Base-by-base conservation (phyloP, 2,888 invertebrate species). In the Rhyacophila evoluta region DNA sequence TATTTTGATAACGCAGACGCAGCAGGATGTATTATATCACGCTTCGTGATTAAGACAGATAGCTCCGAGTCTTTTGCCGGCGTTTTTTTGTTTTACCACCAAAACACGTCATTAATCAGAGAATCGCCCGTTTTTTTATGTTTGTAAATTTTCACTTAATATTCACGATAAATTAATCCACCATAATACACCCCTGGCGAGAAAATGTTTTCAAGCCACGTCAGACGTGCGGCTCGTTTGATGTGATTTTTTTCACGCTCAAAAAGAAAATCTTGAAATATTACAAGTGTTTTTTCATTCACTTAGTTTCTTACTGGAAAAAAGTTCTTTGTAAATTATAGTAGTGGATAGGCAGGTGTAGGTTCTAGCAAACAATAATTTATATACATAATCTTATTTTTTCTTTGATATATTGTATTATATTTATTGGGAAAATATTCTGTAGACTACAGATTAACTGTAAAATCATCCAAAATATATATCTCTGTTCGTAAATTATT, bases 41-140 rank as follows among this genome's bases (percentile, higher is more conserved):
- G 10, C 8, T 25, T 69, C 72, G 33, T 77, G 77, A 77, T 77
- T 77, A 77, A 77, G 77, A 77, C 77, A 77, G 77, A 77, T 77
- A 77, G 77, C 77, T 39, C 15, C 25, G 68, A 68, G 72, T 70
- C 69, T n/a, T 76, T 71, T 55, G 33, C 41, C 67, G 36, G 33
- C 55, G n/a, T n/a, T 55, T 55, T 55, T 33, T 55, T 55, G 55
- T 55, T 55, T 72, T 72, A 41, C 29, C 55, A 25, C 75, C 39
- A 68, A 75, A 69, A 69, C 67, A 68, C 25, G 33, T 72, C 77
- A 77, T 77, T 77, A 77, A 77, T 77, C 77, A 77, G 69, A 15
- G 39, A 70, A 28, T 37, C 67, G 55, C 72, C 72, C 72, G 55
- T 12, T 55, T 55, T 55, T 55, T 25, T 6, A 19, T 19, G 10